Base-by-base conservation (phyloP, 2,113 vertebrate genomes). In the Acanthisitta chloris region DNA sequence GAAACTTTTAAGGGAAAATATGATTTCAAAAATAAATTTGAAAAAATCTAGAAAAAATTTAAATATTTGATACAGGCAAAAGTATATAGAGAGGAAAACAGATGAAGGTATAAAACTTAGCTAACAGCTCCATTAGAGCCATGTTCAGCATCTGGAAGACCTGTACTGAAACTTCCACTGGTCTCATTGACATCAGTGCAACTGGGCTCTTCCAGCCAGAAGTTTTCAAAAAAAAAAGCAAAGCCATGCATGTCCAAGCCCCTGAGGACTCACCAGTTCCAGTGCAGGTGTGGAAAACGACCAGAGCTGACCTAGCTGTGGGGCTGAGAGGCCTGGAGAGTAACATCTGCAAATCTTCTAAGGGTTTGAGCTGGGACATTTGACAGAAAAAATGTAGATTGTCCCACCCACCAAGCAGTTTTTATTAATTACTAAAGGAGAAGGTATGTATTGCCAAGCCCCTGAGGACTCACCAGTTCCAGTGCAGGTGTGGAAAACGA, bases 261-360 rank as follows among this genome's bases (percentile, higher is more conserved):
- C 25, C 76, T 83, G 45, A 42, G 6, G 16, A 46, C 25, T 4
- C n/a, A 34, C 6, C 36, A 23, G 34, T 62, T 65, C 40, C 42
- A 77, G 42, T 16, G 15, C 17, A 40, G 43, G 17, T 72, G 31
- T 43, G 43, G 62, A 62, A 81, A 57, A 25, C 16, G n/a, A 45
- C 40, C 1, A 3, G 42, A 70, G 51, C 54, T 62, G 36, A 52
- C 18, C 33, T 33, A 45, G 23, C 36, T 65, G 11, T 0, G 0
- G 33, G 23, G 10, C 18, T 74, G 34, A 71, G 33, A 74, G 45
- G 14, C 9, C 26, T 51, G 20, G 14, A 29, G 16, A 81, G 24
- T 67, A 81, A 76, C 10, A 83, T 16, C 29, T 83, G 40, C 42
- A 77, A 40, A 28, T 42, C 18, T 82, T 88, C 61, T 70, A 59